Evolutionary conservation across 2,113 vertebrate species (phyloP).

Genomic region (Pithys albifrons): DNA sequence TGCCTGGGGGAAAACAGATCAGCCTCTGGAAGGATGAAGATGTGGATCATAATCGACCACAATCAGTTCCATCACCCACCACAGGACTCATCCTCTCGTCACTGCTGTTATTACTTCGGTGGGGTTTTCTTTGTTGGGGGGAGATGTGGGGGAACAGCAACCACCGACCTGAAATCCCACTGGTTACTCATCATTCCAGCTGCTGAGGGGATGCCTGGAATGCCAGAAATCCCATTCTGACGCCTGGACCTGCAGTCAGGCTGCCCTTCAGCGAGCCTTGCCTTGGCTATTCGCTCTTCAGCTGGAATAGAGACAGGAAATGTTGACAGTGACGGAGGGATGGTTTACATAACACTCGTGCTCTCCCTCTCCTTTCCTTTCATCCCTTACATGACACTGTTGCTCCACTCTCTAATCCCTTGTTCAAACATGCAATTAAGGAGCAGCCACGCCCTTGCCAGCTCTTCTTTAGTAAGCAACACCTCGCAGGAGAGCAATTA

Average conservation of each 20-base stretch:
- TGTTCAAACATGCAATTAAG: not conserved
- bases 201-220: not conserved
- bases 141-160: not conserved
- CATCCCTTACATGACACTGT: not conserved
- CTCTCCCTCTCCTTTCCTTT: not conserved
- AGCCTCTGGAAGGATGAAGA: not conserved
- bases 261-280: not conserved
- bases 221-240: not conserved
- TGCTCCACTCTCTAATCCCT: slow-evolving; percentile 35
- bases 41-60: not conserved
- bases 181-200: not conserved
- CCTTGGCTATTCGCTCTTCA: not conserved
- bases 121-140: not conserved
- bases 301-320: not conserved
- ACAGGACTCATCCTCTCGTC: not conserved
- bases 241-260: not conserved
- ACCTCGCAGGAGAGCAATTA: not conserved
- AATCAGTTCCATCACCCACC: not conserved
- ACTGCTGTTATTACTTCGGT: not conserved
- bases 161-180: not conserved
- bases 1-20: not conserved
- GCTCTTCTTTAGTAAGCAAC: not conserved
- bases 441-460: not conserved
- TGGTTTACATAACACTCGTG: not conserved
- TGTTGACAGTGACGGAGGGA: not conserved